Evolutionary conservation across 1,140 invertebrate species (phyloP).

Genomic region (Aphelinus certus): DNA sequence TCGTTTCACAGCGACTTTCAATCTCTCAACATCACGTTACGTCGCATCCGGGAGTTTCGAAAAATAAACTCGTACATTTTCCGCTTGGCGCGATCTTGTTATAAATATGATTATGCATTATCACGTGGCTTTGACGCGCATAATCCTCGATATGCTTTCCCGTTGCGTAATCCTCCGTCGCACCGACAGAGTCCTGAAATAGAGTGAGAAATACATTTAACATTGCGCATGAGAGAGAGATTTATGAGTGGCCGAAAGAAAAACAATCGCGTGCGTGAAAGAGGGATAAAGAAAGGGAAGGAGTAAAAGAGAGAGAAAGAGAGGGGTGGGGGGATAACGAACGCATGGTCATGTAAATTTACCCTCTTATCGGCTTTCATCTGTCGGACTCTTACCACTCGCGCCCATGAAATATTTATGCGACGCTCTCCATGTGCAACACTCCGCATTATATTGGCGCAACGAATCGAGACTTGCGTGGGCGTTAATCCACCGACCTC

Average conservation of each 20-base stretch:
- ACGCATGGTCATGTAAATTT: neutral
- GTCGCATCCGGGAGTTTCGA: constrained; percentile 1
- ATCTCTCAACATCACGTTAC: neutral
- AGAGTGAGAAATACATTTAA: constrained; percentile 8
- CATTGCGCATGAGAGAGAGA: neutral
- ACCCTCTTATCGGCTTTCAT: neutral
- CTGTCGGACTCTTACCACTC: neutral
- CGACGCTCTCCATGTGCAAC: neutral
- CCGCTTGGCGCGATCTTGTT: neutral
- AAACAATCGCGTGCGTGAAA: neutral
- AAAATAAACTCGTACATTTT: neutral
- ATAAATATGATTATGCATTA: neutral
- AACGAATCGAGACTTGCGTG: too few relatives aligned
- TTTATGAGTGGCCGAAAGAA: constrained; percentile 10
- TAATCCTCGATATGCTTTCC: too few relatives aligned
- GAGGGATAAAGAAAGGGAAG: too few relatives aligned
- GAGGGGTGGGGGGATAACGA: neutral
- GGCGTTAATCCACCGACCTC: too few relatives aligned
- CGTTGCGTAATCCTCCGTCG: too few relatives aligned
- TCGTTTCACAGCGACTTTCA: too few relatives aligned
- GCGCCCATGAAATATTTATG: neutral
- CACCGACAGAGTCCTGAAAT: neutral
- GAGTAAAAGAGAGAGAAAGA: too few relatives aligned
- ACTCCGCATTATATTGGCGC: neutral
- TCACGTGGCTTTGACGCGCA: neutral